Percentiles rank a stretch among this genome's conserved stretches.
Conservation (phyloP, 2,113 vertebrate genomes). For the Megatriorchis doriae region DNA sequence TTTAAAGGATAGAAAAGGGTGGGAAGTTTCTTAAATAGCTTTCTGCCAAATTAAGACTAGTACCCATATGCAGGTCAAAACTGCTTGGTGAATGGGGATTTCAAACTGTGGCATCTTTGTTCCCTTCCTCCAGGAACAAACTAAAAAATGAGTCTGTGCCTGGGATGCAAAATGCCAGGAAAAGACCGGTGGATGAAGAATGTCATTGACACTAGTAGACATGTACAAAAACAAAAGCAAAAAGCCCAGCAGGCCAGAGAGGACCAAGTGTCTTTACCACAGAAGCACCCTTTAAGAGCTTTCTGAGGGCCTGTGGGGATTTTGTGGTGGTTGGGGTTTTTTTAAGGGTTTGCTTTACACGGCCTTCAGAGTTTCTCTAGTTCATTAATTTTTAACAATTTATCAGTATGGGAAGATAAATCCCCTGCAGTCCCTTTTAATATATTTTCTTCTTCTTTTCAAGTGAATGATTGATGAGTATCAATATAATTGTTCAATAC, state of each 20-base stretch:
- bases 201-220: not conserved
- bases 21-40: constrained; percentile 16
- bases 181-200: not conserved
- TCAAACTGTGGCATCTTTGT: not conserved
- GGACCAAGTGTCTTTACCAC: not conserved
- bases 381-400: constrained; percentile 74
- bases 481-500: constrained; percentile 58
- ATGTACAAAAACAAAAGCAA: not conserved
- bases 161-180: not conserved
- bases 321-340: not conserved
- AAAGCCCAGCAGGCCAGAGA: not conserved
- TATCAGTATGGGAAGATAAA: constrained; percentile 72
- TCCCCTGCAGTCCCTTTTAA: constrained; percentile 69
- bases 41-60: not conserved
- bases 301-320: constrained; percentile 2
- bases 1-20: not conserved
- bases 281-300: not conserved
- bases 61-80: not conserved
- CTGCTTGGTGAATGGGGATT: not conserved
- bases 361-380: constrained; percentile 55
- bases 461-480: constrained; percentile 77
- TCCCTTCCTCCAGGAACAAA: not conserved
- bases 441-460: constrained; percentile 72
- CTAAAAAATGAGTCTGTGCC: not conserved
- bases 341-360: not conserved